Conservation (phyloP, 2,797 vertebrate genomes). For the Columba guinea region DNA sequence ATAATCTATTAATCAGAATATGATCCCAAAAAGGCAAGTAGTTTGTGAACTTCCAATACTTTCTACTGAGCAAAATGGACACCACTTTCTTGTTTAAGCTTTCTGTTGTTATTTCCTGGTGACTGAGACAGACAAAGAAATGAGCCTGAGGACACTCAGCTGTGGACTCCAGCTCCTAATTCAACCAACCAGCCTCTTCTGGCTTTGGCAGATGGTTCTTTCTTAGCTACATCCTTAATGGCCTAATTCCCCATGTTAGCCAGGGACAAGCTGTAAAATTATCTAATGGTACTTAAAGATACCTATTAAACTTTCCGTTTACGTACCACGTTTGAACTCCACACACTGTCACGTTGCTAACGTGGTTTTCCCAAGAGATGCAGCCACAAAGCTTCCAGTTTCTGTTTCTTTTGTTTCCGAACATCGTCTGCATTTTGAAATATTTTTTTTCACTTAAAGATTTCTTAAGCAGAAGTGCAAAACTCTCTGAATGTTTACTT, state of each 20-base stretch:
- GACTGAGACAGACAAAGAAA: constrained; percentile 20
- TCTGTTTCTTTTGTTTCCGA: background rate
- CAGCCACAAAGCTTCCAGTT: background rate
- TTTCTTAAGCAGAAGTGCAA: background rate
- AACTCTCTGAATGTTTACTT: background rate
- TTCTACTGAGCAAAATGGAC: background rate
- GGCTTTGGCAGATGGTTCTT: constrained; percentile 47
- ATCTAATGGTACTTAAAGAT: constrained; percentile 20
- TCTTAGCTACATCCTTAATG: background rate
- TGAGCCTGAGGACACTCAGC: background rate
- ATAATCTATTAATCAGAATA: background rate
- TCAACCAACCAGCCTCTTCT: background rate
- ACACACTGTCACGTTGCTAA: background rate
- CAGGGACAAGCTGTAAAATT: constrained; percentile 3
- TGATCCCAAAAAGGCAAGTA: background rate
- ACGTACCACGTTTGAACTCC: background rate
- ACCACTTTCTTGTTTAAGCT: background rate
- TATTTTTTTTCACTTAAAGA: background rate
- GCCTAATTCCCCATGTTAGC: background rate
- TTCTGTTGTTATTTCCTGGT: background rate
- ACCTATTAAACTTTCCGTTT: constrained; percentile 28
- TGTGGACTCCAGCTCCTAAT: background rate
- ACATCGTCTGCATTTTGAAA: background rate
- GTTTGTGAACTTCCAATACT: background rate
- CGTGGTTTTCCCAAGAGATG: background rate